These are phyloP conservation scores for Drosophila gunungcola DNA, from an alignment of 1,140 invertebrate species.

Conservation along the genomic window DNA sequence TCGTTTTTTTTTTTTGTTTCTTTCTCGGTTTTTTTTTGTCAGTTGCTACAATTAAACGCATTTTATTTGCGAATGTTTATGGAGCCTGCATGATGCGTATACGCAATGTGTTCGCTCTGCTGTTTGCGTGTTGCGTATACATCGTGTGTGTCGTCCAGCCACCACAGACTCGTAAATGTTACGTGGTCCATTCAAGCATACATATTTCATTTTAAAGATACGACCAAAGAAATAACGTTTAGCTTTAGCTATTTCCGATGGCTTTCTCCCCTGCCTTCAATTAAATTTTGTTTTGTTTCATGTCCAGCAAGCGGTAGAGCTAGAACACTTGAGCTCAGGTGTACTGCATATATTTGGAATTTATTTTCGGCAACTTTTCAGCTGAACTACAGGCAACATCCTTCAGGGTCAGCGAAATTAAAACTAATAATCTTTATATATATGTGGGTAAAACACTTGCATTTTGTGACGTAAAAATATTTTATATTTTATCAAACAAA, in stretches of 20 bases:
- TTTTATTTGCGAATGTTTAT: conserved; percentile 73
- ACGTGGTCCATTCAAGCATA: conserved; percentile 33
- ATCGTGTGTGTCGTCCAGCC: conserved; percentile 5
- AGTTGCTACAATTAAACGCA: conserved; percentile 71
- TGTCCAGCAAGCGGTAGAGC: conserved; percentile 32
- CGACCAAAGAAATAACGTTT: conserved; percentile 54
- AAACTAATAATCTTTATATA: too few species aligned
- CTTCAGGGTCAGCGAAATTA: too few species aligned
- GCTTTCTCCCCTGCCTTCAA: conserved; percentile 35
- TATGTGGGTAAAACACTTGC: too few species aligned
- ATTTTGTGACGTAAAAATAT: too few species aligned
- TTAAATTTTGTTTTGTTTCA: conserved; percentile 71
- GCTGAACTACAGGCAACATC: too few species aligned
- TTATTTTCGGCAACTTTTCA: conserved; percentile 5
- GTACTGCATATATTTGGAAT: conserved; percentile 44
- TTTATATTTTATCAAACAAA: too few species aligned
- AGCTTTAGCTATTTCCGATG: conserved; percentile 1
- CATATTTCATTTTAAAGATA: conserved; percentile 66
- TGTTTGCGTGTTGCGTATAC: conserved; percentile 44
- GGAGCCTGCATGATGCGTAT: conserved; percentile 71
- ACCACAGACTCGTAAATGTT: conserved; percentile 58
- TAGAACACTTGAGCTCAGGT: conserved; percentile 54
- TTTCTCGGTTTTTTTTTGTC: neutral
- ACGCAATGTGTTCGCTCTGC: conserved; percentile 62
- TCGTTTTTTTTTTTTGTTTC: conserved; percentile 17